Evolutionary conservation across 2,888 invertebrate genomes (phyloP), one percentile per base, ranked within the genome.

Genomic region (Disparrhopalites patrizii): DNA sequence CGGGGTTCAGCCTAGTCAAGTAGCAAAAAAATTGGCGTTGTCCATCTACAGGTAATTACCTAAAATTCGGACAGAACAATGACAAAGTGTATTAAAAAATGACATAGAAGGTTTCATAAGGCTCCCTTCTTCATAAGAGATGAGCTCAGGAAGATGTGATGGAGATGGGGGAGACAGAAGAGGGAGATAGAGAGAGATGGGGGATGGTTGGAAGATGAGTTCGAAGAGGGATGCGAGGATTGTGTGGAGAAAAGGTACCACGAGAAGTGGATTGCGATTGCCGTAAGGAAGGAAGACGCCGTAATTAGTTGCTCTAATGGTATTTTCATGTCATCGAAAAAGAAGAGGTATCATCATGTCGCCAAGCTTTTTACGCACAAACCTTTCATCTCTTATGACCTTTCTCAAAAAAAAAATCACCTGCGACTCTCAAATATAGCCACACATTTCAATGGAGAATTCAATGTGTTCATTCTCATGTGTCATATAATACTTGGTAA

Each of bases 231-330:
- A 40, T 40, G 40, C 15, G 3, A 10, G 18, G 40, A 8, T 3
- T 23, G 47, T 23, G 7, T 13, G 47, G 20, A 23, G 23, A 3
- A 52, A 10, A 54, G 31, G 10, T n/a, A 7, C 1, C n/a, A 31
- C n/a, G 54, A n/a, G n/a, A 54, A 30, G 31, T 4, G 10, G n/a
- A 31, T 54, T 18, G 54, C 31, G 15, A 47, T 60, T 60, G 60
- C 60, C 60, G 60, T 60, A 50, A 60, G 51, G 51, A 54, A 57
- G 56, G 60, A 63, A 61, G 68, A 66, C 63, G 68, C 67, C 71
- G 73, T 75, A 75, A 75, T 74, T 75, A 75, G 75, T 73, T 74
- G 74, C 65, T 68, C 73, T 75, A 75, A 75, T 75, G 74, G 75
- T 74, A 68, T 75, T 75, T 75, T 68, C 75, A 72, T 75, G 75